Conservation (phyloP, 2,888 invertebrate genomes). For the Harpalus rufipes region DNA sequence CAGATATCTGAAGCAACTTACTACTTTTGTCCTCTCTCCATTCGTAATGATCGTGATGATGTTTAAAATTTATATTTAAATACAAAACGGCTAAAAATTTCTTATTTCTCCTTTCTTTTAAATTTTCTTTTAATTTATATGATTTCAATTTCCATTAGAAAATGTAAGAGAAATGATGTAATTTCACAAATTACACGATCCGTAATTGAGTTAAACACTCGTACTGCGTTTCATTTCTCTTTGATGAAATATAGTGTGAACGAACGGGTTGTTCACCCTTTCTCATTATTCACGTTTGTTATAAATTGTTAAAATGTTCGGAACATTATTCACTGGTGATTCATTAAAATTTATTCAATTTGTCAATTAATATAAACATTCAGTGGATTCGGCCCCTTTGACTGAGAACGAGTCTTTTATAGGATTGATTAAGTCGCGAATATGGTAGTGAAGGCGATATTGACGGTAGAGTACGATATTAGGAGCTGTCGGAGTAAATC, state of each 20-base stretch:
- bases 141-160: not conserved
- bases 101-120: not conserved
- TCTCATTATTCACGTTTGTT: conserved; percentile 26
- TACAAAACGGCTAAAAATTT: no score
- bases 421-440: not conserved
- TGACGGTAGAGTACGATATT: not conserved
- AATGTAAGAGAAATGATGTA: not conserved
- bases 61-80: no score
- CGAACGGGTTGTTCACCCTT: conserved; percentile 14
- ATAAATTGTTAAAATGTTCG: conserved; percentile 41
- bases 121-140: no score
- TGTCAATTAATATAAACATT: conserved; percentile 40
- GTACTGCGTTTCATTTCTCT: not conserved
- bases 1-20: no score
- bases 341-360: conserved; percentile 42
- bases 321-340: conserved; percentile 15
- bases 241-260: conserved; percentile 24
- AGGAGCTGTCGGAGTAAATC: conserved; percentile 41
- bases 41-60: no score
- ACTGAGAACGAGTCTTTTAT: not conserved
- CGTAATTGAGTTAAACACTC: conserved; percentile 1
- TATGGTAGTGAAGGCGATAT: not conserved
- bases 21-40: no score
- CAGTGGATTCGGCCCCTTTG: not conserved
- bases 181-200: not conserved